These are phyloP conservation scores for Brachionus manjavacas DNA, from an alignment of 1,140 invertebrate species.

Conservation along the genomic window DNA sequence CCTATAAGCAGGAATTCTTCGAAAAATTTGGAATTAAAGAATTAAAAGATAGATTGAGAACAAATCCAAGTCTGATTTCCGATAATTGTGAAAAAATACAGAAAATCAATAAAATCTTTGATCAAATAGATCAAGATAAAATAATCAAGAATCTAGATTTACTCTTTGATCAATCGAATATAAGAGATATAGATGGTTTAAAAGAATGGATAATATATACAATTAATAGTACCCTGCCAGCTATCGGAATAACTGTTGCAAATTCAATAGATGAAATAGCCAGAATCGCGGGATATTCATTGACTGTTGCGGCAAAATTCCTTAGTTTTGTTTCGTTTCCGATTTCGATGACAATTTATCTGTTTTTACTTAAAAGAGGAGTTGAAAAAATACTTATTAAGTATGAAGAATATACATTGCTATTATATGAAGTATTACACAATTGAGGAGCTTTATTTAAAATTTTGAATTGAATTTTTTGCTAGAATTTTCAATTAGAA, in stretches of 20 bases:
- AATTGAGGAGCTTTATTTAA: neutral
- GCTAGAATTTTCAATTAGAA: too few species aligned
- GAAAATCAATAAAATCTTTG: neutral
- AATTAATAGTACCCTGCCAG: neutral
- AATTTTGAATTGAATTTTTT: too few species aligned
- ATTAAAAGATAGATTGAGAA: neutral
- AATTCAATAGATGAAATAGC: neutral
- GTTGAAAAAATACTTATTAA: neutral
- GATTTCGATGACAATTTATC: neutral
- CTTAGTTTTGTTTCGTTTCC: neutral
- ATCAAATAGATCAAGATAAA: neutral
- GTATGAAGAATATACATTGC: neutral
- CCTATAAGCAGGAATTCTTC: neutral
- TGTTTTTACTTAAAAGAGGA: neutral
- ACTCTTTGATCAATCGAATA: neutral
- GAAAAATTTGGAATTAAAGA: conserved; percentile 17
- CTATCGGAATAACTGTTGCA: neutral
- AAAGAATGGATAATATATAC: neutral
- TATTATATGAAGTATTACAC: neutral
- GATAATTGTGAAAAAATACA: neutral
- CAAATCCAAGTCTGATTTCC: neutral
- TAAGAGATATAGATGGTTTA: neutral
- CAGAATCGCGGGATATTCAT: neutral
- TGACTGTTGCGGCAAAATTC: neutral
- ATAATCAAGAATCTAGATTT: neutral